Evolutionary conservation across 2,113 vertebrate species (phyloP).

Genomic region (Dasyornis broadbenti): DNA sequence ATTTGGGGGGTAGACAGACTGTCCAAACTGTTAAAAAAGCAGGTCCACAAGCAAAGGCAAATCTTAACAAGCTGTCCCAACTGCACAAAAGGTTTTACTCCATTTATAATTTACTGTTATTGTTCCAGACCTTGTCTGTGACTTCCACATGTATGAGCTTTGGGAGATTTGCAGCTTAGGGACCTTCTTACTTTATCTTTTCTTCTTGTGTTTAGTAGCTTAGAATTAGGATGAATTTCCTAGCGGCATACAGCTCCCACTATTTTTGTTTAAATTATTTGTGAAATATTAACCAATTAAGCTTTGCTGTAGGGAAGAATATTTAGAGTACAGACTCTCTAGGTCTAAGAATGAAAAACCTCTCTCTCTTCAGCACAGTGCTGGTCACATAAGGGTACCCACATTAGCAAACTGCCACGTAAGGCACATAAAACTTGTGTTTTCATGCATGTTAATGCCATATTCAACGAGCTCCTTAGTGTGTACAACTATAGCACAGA

Average conservation of each 20-base stretch:
- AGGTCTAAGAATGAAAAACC: background rate
- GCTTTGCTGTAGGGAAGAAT: background rate
- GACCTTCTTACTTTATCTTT: background rate
- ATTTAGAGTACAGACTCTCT: background rate
- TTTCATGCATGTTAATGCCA: background rate
- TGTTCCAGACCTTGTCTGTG: background rate
- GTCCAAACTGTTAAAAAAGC: background rate
- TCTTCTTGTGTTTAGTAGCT: background rate
- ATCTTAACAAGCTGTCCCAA: background rate
- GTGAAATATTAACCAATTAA: background rate
- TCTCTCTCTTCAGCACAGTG: background rate
- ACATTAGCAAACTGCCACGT: background rate
- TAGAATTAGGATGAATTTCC: background rate
- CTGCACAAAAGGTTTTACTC: background rate
- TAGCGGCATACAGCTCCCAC: background rate
- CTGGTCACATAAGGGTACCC: background rate
- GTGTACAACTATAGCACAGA: background rate
- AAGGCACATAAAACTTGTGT: background rate
- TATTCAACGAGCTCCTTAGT: background rate
- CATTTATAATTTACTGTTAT: background rate
- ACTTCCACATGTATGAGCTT: background rate
- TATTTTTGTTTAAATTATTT: background rate
- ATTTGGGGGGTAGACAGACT: background rate
- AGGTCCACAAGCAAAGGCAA: background rate
- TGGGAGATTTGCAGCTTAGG: background rate